A percentile compares a stretch with the other conserved stretches of the same genome.
Conservation (phyloP, 2,113 vertebrate genomes). For the Phocoena phocoena region DNA sequence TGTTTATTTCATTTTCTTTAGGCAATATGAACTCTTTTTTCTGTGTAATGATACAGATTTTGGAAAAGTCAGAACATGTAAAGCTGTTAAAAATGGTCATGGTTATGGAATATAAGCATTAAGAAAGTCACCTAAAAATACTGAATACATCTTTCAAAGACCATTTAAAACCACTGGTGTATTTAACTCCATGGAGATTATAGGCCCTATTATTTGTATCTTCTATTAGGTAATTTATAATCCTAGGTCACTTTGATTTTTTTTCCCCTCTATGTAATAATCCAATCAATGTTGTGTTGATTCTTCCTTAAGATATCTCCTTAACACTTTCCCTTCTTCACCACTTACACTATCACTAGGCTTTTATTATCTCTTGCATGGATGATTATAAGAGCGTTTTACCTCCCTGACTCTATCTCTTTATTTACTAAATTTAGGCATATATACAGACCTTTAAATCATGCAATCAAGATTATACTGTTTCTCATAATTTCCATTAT, state of each 20-base stretch:
- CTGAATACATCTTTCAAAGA: neutral
- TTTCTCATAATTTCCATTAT: neutral
- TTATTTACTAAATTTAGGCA: neutral
- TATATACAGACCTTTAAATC: neutral
- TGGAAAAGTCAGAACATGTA: neutral
- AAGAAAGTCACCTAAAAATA: neutral
- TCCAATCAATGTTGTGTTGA: neutral
- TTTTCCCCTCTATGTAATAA: neutral
- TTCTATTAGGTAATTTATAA: neutral
- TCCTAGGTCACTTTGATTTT: neutral
- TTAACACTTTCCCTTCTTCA: neutral
- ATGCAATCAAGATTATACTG: neutral
- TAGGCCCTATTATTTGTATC: neutral
- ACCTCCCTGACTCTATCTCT: neutral
- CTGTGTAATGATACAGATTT: neutral
- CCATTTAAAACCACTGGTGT: neutral
- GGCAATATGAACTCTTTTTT: neutral
- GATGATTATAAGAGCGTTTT: neutral
- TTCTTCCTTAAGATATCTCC: neutral
- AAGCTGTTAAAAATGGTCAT: neutral
- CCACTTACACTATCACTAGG: neutral
- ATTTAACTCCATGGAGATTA: neutral
- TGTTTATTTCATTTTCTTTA: neutral
- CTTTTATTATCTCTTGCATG: neutral
- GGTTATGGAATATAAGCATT: neutral